Percentiles rank a stretch among this genome's conserved stretches.
These are phyloP conservation scores for Struthidea cinerea DNA, from an alignment of 2,113 vertebrate species.

Conservation along the genomic window DNA sequence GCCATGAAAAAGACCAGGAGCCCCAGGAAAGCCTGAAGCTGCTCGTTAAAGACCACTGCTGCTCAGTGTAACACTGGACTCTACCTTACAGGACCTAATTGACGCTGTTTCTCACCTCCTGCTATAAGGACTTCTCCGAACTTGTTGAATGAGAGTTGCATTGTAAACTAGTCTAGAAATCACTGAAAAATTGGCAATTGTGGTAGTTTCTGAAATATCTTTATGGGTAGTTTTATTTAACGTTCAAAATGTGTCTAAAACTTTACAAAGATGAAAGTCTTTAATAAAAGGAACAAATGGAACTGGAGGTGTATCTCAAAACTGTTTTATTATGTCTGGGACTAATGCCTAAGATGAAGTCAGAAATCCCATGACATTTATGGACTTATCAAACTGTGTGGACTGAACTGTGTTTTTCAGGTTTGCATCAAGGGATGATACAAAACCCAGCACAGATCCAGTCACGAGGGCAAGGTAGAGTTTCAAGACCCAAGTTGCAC, in stretches of 20 bases:
- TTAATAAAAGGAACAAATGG: neutral
- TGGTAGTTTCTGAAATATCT: neutral
- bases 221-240: neutral
- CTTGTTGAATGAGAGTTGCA: neutral
- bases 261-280: neutral
- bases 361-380: neutral
- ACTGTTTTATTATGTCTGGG: neutral
- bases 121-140: neutral
- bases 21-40: neutral
- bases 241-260: neutral
- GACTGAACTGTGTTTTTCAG: neutral
- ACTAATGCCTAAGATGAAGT: neutral
- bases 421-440: neutral
- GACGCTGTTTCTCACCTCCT: neutral
- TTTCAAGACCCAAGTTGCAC: neutral
- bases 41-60: neutral
- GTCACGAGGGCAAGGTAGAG: neutral
- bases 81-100: rapidly evolving
- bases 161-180: neutral
- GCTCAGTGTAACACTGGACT: neutral
- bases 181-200: neutral
- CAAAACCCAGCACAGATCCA: neutral
- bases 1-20: neutral
- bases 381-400: neutral
- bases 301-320: neutral